Base-by-base conservation (phyloP, 2,888 invertebrate species). In the Phyllotreta cruciferae region DNA sequence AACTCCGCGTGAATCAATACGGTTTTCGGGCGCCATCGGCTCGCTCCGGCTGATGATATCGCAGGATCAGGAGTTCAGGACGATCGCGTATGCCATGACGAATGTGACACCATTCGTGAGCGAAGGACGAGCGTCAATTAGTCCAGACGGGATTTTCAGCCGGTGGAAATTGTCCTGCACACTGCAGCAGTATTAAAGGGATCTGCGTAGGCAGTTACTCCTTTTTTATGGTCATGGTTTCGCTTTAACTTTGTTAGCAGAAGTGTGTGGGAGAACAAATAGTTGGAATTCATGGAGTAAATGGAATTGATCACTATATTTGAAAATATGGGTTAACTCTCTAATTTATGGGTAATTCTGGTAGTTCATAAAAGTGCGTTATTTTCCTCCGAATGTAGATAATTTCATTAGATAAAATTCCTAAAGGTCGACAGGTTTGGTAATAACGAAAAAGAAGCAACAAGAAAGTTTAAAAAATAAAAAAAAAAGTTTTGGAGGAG, bases 1-100 rank as follows among this genome's bases (percentile, higher is more conserved):
- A 76, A 76, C 76, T 76, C 72, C 66, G 57, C 68, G 69, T 63
- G 74, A 78, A 79, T 79, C 79, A 78, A 79, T 79, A 78, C 77
- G 71, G 66, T 65, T 72, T 73, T 78, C 79, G 79, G 75, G 57
- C 56, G 56, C 50, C 60, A 63, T 77, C 78, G 77, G 73, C 67
- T 66, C 45, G 62, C 63, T 70, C 71, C 77, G 77, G 66, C 58
- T 61, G 71, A 73, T 71, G 68, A 74, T 74, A 77, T 75, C 74
- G 70, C 73, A 72, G 76, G 74, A 76, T 75, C 75, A 75, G 73
- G 73, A 68, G 67, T 66, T 67, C 64, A 67, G 72, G 73, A 77
- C 75, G 74, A 77, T 77, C 75, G 75, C 73, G 74, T 66, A 68
- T 75, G 73, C 71, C 73, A 75, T 77, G 76, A 78, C 77, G 75